Percentiles rank a stretch among this genome's conserved stretches.
Evolutionary conservation across 2,797 vertebrate genomes (phyloP).

Genomic region (Molossus molossus): DNA sequence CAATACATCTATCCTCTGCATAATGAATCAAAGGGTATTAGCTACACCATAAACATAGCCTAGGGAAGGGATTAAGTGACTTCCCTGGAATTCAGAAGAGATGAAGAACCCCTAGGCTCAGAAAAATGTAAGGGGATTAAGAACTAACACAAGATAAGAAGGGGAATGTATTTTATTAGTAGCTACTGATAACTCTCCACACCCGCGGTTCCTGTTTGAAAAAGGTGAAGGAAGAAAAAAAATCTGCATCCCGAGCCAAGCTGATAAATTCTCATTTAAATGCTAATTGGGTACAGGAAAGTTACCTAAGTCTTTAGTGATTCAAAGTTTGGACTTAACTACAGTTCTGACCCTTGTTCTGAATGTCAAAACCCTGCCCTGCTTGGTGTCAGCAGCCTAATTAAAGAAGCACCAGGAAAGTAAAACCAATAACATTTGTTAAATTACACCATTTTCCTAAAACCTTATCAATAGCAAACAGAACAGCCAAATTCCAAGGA

Average conservation of each 20-base stretch:
- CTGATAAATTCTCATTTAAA: constrained; percentile 72
- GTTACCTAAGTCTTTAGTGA: constrained; percentile 57
- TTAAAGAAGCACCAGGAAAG: constrained; percentile 69
- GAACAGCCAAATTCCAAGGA: constrained; percentile 38
- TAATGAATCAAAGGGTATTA: background rate
- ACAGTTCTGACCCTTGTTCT: constrained; percentile 61
- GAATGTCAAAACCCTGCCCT: constrained; percentile 64
- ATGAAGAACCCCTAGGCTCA: background rate
- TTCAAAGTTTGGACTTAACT: constrained; percentile 50
- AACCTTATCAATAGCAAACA: constrained; percentile 64
- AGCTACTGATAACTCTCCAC: background rate
- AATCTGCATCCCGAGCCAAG: constrained; percentile 14
- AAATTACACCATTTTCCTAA: constrained; percentile 69
- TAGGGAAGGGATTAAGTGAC: background rate
- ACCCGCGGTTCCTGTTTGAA: constrained; percentile 14
- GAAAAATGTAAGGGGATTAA: background rate
- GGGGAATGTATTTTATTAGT: background rate
- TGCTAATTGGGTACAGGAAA: constrained; percentile 67
- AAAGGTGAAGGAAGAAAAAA: constrained; percentile 42
- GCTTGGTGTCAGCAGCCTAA: constrained; percentile 32
- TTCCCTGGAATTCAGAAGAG: background rate
- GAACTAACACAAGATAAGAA: constrained; percentile 11
- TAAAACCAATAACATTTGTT: constrained; percentile 70
- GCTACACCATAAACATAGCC: background rate
- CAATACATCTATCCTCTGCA: background rate